Conservation (phyloP, 1,140 invertebrate genomes). For the Antheraea mylitta region DNA sequence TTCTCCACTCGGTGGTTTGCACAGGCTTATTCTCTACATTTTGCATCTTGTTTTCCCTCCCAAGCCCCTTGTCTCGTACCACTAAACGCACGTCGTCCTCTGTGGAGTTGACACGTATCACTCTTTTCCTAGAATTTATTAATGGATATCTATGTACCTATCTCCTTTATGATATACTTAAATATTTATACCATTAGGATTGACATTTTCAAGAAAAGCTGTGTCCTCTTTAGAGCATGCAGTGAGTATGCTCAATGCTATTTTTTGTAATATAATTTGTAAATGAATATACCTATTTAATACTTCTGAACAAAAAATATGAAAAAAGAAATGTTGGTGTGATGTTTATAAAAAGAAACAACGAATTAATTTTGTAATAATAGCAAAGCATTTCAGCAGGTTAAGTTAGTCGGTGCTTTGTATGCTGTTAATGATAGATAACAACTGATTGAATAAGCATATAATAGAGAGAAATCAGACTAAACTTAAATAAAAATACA, state of each 20-base stretch:
- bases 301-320: not conserved
- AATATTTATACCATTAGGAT: conserved; percentile 6
- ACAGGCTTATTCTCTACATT: conserved; percentile 79
- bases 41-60: conserved; percentile 84
- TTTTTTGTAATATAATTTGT: not conserved
- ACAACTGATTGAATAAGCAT: not conserved
- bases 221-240: not conserved
- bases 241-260: conserved; percentile 1
- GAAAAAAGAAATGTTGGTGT: not conserved
- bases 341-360: conserved; percentile 5
- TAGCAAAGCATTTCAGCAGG: not conserved
- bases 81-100: conserved; percentile 85
- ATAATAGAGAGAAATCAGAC: not conserved
- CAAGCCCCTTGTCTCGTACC: conserved; percentile 81
- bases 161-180: conserved; percentile 49
- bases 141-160: conserved; percentile 77
- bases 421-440: conserved; percentile 4
- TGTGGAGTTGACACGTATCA: conserved; percentile 86
- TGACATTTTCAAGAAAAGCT: conserved; percentile 2
- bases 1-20: conserved; percentile 85
- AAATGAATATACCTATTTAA: not conserved
- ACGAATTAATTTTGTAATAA: conserved; percentile 1
- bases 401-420: conserved; percentile 7
- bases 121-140: conserved; percentile 84
- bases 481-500: not conserved